These are phyloP conservation scores for Cuculus canorus DNA, from an alignment of 2,797 vertebrate genomes.

Conservation along the genomic window DNA sequence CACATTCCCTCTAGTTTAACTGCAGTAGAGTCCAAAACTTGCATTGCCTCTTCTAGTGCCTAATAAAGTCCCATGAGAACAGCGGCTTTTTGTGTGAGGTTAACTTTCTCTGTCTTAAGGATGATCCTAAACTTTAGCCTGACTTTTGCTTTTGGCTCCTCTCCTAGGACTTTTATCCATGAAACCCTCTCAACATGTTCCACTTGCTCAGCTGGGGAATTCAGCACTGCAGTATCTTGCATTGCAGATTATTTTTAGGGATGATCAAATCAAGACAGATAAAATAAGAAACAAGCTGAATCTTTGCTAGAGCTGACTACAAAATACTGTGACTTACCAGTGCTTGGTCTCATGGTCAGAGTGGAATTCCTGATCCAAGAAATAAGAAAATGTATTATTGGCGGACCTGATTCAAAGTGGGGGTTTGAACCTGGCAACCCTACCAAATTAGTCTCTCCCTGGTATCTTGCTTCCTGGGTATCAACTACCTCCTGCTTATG, in stretches of 20 bases:
- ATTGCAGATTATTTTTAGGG: slow-evolving; percentile 61
- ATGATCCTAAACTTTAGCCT: slow-evolving; percentile 24
- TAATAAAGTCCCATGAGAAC: not conserved
- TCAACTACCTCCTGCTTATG: not conserved
- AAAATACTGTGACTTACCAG: not conserved
- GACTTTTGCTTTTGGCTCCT: slow-evolving; percentile 5
- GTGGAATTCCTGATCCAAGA: not conserved
- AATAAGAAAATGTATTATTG: not conserved
- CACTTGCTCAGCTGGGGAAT: slow-evolving; percentile 1
- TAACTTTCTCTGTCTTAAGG: not conserved
- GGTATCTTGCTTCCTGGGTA: not conserved
- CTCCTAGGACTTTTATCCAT: slow-evolving; percentile 8
- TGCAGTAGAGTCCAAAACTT: not conserved
- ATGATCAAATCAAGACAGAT: slow-evolving; percentile 58
- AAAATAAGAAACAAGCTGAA: slow-evolving; percentile 51
- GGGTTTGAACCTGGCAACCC: not conserved
- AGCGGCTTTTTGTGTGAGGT: not conserved
- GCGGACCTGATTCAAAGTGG: not conserved
- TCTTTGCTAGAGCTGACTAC: slow-evolving; percentile 5
- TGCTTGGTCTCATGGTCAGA: not conserved
- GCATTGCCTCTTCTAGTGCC: not conserved
- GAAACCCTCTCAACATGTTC: not conserved
- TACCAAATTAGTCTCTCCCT: not conserved
- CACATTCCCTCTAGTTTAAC: not conserved
- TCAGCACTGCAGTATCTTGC: slow-evolving; percentile 15